phyloP scores from a whole-genome alignment of 1,140 invertebrate species.

The Heliothis virescens region DNA sequence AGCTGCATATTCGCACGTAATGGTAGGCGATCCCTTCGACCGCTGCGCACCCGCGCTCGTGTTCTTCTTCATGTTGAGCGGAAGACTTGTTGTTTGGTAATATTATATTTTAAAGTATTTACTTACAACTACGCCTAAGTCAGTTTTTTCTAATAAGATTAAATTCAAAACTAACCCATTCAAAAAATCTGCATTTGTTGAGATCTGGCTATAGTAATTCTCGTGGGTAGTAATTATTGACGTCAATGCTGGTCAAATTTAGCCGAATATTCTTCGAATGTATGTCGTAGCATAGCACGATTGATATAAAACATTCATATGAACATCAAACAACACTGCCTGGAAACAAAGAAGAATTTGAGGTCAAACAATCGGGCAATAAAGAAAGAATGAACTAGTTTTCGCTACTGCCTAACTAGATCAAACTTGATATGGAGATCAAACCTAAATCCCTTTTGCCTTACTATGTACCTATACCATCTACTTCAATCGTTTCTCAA shows the following conservation, averaged over 20 bases:
- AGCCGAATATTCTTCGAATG: conserved; percentile 30
- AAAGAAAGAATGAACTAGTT: background rate
- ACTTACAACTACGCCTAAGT: too few species aligned
- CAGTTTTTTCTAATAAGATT: background rate
- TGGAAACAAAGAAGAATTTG: background rate
- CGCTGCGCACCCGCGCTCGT: conserved; percentile 96
- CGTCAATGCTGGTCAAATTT: conserved; percentile 52
- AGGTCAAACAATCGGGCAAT: background rate
- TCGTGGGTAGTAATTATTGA: conserved; percentile 57
- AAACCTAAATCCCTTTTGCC: too few species aligned
- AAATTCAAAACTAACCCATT: background rate
- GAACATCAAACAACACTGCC: conserved; percentile 4
- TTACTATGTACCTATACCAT: background rate
- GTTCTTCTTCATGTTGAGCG: conserved; percentile 98
- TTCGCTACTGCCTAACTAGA: background rate
- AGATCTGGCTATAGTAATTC: conserved; percentile 27
- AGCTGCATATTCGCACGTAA: conserved; percentile 96
- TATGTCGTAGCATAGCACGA: background rate
- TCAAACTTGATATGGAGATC: background rate
- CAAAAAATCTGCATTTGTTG: background rate
- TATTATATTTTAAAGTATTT: background rate
- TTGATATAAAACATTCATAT: conserved; percentile 39
- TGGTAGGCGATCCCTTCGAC: conserved; percentile 97
- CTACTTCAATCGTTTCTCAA: too few species aligned
- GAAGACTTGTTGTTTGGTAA: conserved; percentile 93